Conservation (phyloP, 2,797 vertebrate genomes). For the Erethizon dorsatum region DNA sequence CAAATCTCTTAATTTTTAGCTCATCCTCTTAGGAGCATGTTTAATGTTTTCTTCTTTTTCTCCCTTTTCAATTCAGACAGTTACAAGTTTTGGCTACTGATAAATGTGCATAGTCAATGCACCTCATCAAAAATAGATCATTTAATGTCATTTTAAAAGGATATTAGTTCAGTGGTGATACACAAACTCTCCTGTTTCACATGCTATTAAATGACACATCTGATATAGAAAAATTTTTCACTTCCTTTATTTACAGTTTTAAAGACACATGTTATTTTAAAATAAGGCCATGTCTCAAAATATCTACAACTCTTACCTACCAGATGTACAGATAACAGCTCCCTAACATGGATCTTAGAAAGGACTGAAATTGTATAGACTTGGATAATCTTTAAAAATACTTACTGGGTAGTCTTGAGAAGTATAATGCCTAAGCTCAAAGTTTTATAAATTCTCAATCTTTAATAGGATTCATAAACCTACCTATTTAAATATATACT, state of each 20-base stretch:
- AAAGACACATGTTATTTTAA: neutral
- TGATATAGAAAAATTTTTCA: neutral
- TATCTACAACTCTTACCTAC: neutral
- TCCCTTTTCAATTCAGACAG: neutral
- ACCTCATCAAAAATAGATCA: neutral
- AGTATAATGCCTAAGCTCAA: neutral
- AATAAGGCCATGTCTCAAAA: conserved; percentile 42
- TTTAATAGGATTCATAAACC: neutral
- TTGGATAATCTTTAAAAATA: conserved; percentile 40
- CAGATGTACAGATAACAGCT: neutral
- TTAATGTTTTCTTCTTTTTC: neutral
- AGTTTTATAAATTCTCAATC: neutral
- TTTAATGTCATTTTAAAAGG: neutral
- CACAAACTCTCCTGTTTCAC: neutral
- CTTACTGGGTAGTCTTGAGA: neutral
- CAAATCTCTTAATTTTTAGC: neutral
- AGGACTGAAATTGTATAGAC: neutral
- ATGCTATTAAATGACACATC: neutral
- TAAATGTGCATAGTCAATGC: neutral
- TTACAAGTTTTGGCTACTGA: neutral
- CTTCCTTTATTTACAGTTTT: neutral
- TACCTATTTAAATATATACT: neutral
- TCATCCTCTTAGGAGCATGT: neutral
- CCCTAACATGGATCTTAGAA: neutral
- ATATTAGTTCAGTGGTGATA: neutral